phyloP scores from a whole-genome alignment of 2,113 vertebrate species.

The Marmota flaviventris region DNA sequence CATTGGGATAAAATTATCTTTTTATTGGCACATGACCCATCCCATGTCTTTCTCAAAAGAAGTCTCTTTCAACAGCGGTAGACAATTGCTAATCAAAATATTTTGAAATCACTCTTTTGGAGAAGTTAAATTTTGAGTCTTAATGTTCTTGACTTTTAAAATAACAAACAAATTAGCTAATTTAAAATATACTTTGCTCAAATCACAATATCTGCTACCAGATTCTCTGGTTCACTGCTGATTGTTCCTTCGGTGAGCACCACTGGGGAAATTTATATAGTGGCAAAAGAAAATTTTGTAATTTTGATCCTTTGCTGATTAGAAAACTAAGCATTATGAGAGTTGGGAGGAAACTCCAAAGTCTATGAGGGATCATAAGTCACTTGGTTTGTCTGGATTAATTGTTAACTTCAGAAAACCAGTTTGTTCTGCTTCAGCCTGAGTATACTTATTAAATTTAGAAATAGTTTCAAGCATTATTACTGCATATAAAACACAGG shows the following conservation, averaged over 20 bases:
- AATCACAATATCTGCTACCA: background rate
- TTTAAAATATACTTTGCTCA: background rate
- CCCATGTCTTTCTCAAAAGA: background rate
- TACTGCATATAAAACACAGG: constrained; percentile 49
- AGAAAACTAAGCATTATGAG: background rate
- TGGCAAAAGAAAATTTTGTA: background rate
- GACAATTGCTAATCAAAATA: background rate
- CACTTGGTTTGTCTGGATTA: constrained; percentile 20
- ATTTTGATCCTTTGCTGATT: constrained; percentile 35
- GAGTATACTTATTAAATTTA: constrained; percentile 50
- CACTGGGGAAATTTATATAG: background rate
- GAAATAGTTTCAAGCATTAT: constrained; percentile 62
- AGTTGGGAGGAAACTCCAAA: constrained; percentile 1
- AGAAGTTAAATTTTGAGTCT: background rate
- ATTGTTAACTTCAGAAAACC: constrained; percentile 22
- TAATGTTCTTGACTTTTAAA: background rate
- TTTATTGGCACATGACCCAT: background rate
- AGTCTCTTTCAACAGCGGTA: background rate
- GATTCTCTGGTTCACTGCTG: background rate
- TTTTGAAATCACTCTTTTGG: background rate
- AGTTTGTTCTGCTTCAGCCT: background rate
- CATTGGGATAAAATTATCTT: background rate
- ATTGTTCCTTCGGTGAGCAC: background rate
- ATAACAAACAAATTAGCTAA: background rate
- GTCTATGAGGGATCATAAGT: background rate